Percentiles rank a stretch among this genome's conserved stretches.
These are phyloP conservation scores for Hypsibius dujardini DNA, from an alignment of 1,140 invertebrate species.

Conservation along the genomic window DNA sequence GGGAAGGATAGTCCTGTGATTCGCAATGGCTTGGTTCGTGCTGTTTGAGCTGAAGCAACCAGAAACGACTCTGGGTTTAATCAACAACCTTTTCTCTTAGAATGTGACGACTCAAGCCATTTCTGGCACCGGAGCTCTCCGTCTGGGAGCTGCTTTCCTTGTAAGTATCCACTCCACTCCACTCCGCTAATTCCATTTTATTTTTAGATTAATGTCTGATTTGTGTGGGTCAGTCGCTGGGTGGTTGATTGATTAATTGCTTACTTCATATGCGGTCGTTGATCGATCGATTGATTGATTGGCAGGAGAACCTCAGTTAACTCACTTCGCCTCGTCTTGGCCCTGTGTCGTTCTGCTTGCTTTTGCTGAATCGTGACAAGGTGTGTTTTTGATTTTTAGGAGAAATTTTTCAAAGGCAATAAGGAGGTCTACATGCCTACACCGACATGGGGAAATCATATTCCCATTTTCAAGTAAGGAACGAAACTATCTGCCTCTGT, in stretches of 20 bases:
- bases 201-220: no score
- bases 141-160: slow-evolving; percentile 74
- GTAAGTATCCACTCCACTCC: no score
- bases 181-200: no score
- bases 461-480: slow-evolving; percentile 63
- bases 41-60: no score
- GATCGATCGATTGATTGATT: no score
- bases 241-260: slow-evolving; percentile 18
- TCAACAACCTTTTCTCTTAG: slow-evolving; percentile 37
- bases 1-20: slow-evolving; percentile 59
- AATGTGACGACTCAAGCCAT: slow-evolving; percentile 67
- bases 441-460: slow-evolving; percentile 98
- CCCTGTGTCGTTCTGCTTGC: no score
- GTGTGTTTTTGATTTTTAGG: slow-evolving; percentile 26
- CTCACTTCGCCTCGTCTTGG: no score
- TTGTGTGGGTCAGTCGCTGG: no score
- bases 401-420: slow-evolving; percentile 55
- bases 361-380: background rate
- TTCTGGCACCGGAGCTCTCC: slow-evolving; percentile 89
- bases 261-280: no score
- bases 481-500: background rate
- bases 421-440: slow-evolving; percentile 78
- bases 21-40: slow-evolving; percentile 54
- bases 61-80: no score
- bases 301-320: no score